A percentile compares a stretch with the other conserved stretches of the same genome.
phyloP scores from a whole-genome alignment of 2,888 invertebrate genomes.

The Perizoma flavofasciatum region DNA sequence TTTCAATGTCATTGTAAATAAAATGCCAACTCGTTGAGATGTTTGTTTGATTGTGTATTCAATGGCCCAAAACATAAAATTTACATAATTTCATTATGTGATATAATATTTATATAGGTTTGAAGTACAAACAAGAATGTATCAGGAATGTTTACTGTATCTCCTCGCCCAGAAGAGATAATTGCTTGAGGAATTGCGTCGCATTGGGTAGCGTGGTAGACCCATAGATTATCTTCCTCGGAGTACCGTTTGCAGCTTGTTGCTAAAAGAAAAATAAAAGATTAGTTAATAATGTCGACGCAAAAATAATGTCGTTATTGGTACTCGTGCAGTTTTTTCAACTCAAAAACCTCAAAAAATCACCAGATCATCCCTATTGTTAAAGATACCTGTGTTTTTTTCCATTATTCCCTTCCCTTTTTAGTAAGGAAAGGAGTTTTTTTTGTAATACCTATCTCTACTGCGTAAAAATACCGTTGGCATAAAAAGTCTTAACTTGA shows the following conservation, averaged over 20 bases:
- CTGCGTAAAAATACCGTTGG: no score
- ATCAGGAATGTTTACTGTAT: constrained; percentile 80
- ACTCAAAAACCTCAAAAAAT: no score
- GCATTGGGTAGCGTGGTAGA: constrained; percentile 97
- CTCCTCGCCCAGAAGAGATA: constrained; percentile 91
- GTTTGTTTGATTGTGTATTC: constrained; percentile 64
- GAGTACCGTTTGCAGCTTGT: constrained; percentile 85
- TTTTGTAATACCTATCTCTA: no score
- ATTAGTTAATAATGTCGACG: background rate
- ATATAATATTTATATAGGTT: constrained; percentile 42
- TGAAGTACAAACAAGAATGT: constrained; percentile 36
- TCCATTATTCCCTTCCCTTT: no score
- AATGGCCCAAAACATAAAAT: constrained; percentile 41
- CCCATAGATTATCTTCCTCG: constrained; percentile 96
- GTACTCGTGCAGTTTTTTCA: no score
- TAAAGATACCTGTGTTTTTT: no score
- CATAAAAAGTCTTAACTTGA: no score
- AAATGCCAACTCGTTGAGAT: constrained; percentile 84
- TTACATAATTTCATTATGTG: constrained; percentile 44
- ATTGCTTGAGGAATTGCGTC: constrained; percentile 96
- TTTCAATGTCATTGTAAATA: constrained; percentile 84
- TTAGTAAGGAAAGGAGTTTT: no score
- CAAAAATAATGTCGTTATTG: no score
- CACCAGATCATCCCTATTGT: no score
- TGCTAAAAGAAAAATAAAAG: constrained; percentile 80